A percentile compares a stretch with the other conserved stretches of the same genome.
Evolutionary conservation across 2,888 invertebrate species (phyloP).

Genomic region (Morpho achilles): DNA sequence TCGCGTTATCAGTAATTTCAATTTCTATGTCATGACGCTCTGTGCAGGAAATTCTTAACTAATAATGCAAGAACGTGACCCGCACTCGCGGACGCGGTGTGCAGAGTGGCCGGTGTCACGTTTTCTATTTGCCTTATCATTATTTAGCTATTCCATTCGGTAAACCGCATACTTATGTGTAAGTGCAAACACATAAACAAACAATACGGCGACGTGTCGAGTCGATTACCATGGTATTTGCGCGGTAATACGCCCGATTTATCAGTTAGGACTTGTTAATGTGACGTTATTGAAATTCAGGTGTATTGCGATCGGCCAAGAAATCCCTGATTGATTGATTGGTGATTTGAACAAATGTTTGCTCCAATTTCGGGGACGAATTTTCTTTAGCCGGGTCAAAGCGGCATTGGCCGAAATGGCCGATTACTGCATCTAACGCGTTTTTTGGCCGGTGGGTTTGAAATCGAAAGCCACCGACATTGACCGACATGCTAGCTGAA

Average conservation of each 20-base stretch:
- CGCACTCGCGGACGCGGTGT: slow-evolving; percentile 6
- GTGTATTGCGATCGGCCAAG: slow-evolving; percentile 12
- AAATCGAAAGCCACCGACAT: slow-evolving; percentile 66
- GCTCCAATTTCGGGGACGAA: neutral
- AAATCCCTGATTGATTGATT: neutral
- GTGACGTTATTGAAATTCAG: slow-evolving; percentile 19
- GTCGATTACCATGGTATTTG: slow-evolving; percentile 18
- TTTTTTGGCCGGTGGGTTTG: slow-evolving; percentile 31
- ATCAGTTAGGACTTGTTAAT: slow-evolving; percentile 16
- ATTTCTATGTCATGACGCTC: neutral
- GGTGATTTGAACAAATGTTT: slow-evolving; percentile 5
- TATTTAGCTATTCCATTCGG: slow-evolving; percentile 10
- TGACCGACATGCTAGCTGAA: slow-evolving; percentile 65
- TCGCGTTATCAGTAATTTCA: slow-evolving; percentile 3
- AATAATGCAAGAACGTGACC: slow-evolving; percentile 1
- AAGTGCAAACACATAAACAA: slow-evolving; percentile 20
- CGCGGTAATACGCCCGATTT: slow-evolving; percentile 15
- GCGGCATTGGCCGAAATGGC: slow-evolving; percentile 14
- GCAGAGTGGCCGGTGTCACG: slow-evolving; percentile 13
- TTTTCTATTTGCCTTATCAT: slow-evolving; percentile 24
- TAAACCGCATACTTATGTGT: slow-evolving; percentile 11
- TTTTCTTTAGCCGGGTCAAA: neutral
- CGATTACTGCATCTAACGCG: slow-evolving; percentile 22
- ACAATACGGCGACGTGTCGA: slow-evolving; percentile 19
- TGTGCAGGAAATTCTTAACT: neutral